phyloP scores from a whole-genome alignment of 2,797 vertebrate species.

The Gallirallus australis region DNA sequence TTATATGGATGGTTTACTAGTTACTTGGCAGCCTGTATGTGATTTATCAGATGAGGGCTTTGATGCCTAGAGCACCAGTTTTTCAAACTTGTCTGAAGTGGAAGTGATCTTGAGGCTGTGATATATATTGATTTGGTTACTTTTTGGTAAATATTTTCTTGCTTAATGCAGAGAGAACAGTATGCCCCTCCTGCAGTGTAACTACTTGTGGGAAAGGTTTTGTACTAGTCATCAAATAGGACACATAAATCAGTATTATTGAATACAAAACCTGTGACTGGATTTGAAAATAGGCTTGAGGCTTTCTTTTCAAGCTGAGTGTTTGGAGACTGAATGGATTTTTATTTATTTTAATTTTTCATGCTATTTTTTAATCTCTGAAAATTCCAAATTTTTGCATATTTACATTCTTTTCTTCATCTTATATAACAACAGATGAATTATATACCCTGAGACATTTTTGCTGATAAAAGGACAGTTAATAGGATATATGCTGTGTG shows the following conservation, averaged over 20 bases:
- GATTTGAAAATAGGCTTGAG: not conserved
- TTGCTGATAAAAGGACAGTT: not conserved
- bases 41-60: constrained; percentile 55
- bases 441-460: not conserved
- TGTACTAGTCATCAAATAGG: not conserved
- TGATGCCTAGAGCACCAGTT: constrained; percentile 29
- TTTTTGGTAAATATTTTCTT: constrained; percentile 46
- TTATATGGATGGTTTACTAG: constrained; percentile 41
- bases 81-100: constrained; percentile 53
- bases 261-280: not conserved
- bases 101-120: constrained; percentile 27
- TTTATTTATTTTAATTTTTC: not conserved
- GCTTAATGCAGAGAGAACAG: constrained; percentile 12
- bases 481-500: not conserved
- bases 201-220: not conserved
- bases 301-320: not conserved
- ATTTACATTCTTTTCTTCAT: constrained; percentile 5
- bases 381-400: not conserved
- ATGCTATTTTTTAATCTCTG: not conserved
- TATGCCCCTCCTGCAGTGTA: not conserved
- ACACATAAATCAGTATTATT: constrained; percentile 43
- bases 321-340: not conserved
- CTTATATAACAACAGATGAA: not conserved
- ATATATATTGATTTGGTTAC: constrained; percentile 45
- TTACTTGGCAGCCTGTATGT: constrained; percentile 40